Base-by-base conservation (phyloP, 2,888 invertebrate species). In the Sylvicola fuscatus region DNA sequence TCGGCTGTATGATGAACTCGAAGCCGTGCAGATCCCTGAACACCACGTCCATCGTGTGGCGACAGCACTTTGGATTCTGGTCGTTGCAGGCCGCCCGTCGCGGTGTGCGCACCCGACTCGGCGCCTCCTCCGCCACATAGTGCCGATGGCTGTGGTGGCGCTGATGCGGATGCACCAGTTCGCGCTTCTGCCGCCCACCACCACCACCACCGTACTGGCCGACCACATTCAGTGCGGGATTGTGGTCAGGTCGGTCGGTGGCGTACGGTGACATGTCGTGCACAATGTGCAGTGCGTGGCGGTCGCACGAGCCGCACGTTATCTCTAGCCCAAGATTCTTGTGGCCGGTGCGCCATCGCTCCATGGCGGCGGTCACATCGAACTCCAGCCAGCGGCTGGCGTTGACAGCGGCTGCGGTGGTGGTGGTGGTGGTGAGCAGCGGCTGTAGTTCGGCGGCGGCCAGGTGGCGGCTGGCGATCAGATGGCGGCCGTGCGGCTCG, bases 1-100 rank as follows among this genome's bases (percentile, higher is more conserved):
- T 69, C n/a, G 78, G 78, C 42, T 72, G 70, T 33, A 74, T 59
- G 34, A 77, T 72, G 44, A 69, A 72, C 41, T 69, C 68, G 48
- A 70, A 68, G 14, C 68, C 70, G 41, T 68, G 64, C 17, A 77
- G 58, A 37, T 74, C 70, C 43, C 67, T 68, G 48, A 78, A 75
- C 31, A 63, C 62, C 2, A 78, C 74, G 33, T 63, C 64, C 65
- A 77, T 66, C 34, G 65, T 61, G 48, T 74, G 72, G 11, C 75
- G 61, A 46, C 77, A 77, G 47, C 78, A 78, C 35, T 58, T 56
- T 44, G 65, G 68, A 41, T 61, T 62, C 2, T 61, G 53, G 31
- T 62, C 61, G 26, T 57, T 60, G 46, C 71, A 71, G 45, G 66
- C 67, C 36, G 65, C 68, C 16, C 60, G 49, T 3, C 63, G 51